A percentile compares a stretch with the other conserved stretches of the same genome.
Evolutionary conservation across 2,888 invertebrate species (phyloP).

Genomic region (Aromia moschata): DNA sequence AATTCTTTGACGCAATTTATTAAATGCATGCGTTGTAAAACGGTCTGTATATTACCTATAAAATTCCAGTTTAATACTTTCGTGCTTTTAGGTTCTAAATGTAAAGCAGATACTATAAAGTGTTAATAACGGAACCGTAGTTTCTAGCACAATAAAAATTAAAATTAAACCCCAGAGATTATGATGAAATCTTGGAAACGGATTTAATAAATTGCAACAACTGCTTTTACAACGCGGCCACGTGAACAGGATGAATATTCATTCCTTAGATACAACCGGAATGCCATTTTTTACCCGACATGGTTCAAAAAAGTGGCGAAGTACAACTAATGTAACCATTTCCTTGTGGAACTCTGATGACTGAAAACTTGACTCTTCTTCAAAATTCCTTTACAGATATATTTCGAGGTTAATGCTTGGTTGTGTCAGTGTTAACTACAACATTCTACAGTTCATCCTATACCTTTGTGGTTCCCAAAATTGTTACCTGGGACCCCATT

Average conservation of each 20-base stretch:
- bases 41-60: background rate
- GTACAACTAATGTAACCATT: too few species aligned
- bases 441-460: too few species aligned
- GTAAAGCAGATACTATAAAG: background rate
- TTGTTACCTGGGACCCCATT: too few species aligned
- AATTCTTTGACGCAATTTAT: conserved; percentile 7
- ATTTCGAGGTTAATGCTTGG: too few species aligned
- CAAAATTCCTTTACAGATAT: too few species aligned
- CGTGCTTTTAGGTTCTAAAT: background rate
- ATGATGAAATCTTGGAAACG: background rate
- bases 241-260: background rate
- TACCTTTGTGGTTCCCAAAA: too few species aligned
- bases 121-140: background rate
- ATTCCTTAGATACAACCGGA: too few species aligned
- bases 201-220: background rate
- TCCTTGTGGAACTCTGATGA: too few species aligned
- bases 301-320: too few species aligned
- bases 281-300: too few species aligned
- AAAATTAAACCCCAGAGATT: background rate
- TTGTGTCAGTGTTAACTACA: too few species aligned
- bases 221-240: background rate
- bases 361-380: too few species aligned
- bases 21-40: conserved; percentile 2
- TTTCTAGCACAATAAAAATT: conserved; percentile 1
- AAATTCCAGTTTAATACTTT: conserved; percentile 10